A percentile compares a stretch with the other conserved stretches of the same genome.
Conservation (phyloP, 2,113 vertebrate genomes). For the Nicator chloris region DNA sequence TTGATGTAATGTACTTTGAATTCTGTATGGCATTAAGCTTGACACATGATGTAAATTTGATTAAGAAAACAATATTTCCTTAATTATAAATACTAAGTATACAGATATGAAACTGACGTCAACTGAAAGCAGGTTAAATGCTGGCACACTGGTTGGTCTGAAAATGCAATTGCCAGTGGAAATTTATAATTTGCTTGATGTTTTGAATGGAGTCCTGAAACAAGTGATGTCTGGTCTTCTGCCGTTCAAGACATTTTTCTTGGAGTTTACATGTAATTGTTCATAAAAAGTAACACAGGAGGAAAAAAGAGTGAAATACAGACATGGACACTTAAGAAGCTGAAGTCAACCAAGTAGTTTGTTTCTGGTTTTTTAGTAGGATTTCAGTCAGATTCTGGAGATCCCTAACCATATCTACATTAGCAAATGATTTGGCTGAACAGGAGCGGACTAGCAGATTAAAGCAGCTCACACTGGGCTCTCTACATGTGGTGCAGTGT, state of each 20-base stretch:
- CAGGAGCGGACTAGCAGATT: neutral
- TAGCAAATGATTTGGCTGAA: neutral
- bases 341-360: neutral
- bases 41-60: neutral
- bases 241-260: neutral
- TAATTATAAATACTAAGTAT: neutral
- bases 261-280: neutral
- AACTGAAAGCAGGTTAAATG: neutral
- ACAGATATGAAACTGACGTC: neutral
- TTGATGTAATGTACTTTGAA: neutral
- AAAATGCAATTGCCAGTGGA: neutral
- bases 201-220: neutral
- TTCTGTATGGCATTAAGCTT: neutral
- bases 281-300: neutral
- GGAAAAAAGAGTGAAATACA: neutral
- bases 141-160: neutral
- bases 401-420: neutral
- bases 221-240: neutral
- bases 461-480: neutral
- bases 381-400: neutral
- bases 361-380: neutral
- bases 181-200: neutral
- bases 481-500: neutral
- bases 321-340: neutral
- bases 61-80: neutral